Evolutionary conservation across 2,797 vertebrate species (phyloP), one percentile per base, ranked within the genome.

Genomic region (Phoebastria nigripes): DNA sequence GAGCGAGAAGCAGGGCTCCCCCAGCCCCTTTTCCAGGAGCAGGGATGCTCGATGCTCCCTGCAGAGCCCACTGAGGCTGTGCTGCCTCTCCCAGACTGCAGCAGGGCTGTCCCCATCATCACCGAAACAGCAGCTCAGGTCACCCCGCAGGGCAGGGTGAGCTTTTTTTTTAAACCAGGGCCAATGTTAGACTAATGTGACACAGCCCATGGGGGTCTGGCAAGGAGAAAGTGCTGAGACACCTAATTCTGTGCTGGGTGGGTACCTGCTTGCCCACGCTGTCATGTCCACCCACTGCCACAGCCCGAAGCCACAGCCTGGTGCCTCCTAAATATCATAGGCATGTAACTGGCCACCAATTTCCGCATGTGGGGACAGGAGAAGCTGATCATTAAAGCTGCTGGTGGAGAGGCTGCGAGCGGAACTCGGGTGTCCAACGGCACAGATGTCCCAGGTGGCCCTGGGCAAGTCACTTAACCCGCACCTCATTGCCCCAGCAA

Each of bases 401-500:
- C 28, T 39, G 58, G 42, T 21, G 33, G 33, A 1, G 2, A 55
- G 28, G 46, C 41, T 76, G 46, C 0, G 4, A 71, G 41, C 1
- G 2, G 58, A 61, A 33, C 10, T 41, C 1, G 0, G 6, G 9
- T 31, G 21, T 39, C n/a, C 37, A 21, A 4, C 0, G 14, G 35
- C 66, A 69, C 25, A 52, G 46, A 72, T 11, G 8, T 78, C n/a
- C 31, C 47, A 19, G 17, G n/a, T 70, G 51, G 39, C 31, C 20
- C 52, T 52, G 22, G 41, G 35, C 55, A 49, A 66, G 47, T 85
- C 4, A 35, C 37, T 83, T 91, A 80, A 67, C 26, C 59, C 12
- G 26, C 22, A 33, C 21, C 15, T 66, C 8, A 11, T 9, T 76
- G 54, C 47, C 29, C 41, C 58, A 67, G 52, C 1, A 9, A 14